Evolutionary conservation across 2,888 invertebrate species (phyloP), one percentile per base, ranked within the genome.

Genomic region (Drosophila diplacantha): DNA sequence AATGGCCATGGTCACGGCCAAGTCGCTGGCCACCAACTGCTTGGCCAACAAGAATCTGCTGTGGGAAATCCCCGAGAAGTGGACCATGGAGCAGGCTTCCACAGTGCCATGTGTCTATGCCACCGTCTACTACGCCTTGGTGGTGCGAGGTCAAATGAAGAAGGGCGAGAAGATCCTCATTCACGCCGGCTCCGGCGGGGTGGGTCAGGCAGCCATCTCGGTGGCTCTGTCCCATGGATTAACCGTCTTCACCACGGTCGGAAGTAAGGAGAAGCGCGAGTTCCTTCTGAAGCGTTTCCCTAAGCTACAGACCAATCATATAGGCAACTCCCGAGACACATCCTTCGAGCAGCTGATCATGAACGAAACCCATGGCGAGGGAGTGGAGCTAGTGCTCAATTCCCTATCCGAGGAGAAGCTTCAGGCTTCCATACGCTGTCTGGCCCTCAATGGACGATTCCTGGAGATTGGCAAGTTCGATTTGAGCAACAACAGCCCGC

Each of bases 401-500:
- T 99, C 99, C 5, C 90, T 99, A 63, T 94, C 99, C 11, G 97
- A 94, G 83, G 96, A 98, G 77, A 96, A 98, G 89, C 91, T 99
- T 55, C 96, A 94, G 87, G 98, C 98, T 7, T 97, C 97, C 54
- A 91, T 99, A 18, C 92, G 98, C 77, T 96, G 98, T 85, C 90
- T 99, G 61, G 97, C 96, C 1, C 90, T 92, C 70, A 96, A 97
- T 86, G 99, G 98, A 12, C 92, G 98, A 62, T 99, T 99, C 91
- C 91, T 98, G 68, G 99, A 99, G 91, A 99, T 99, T 85, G 99
- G 99, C 81, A 99, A 99, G 89, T 96, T 95, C 73, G 99, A 99
- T 90, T 90, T 99, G 66, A 95, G 96, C 63, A 96, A 96, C 86
- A 95, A 99, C 57, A 84, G 86, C 24, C 82, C 86, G 18, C 29